A percentile compares a stretch with the other conserved stretches of the same genome.
These are phyloP conservation scores for Cosmorhoe ocellata DNA, from an alignment of 2,888 invertebrate species.

Conservation along the genomic window DNA sequence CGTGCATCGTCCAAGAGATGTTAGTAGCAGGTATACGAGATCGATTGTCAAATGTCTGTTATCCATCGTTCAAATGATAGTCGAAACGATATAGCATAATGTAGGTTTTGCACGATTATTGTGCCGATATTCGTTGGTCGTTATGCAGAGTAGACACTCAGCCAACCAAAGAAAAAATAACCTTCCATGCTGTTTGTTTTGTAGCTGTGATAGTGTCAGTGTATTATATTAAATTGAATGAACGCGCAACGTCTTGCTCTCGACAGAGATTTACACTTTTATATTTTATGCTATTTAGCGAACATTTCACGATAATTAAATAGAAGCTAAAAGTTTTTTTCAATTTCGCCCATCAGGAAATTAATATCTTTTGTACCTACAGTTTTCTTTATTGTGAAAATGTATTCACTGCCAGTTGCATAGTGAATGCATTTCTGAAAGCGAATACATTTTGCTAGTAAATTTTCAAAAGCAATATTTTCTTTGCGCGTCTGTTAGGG, in stretches of 20 bases:
- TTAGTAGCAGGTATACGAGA: too few species aligned
- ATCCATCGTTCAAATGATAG: too few species aligned
- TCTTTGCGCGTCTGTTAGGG: constrained; percentile 5
- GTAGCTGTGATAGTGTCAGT: constrained; percentile 6
- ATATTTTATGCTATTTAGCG: background rate
- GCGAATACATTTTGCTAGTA: constrained; percentile 5
- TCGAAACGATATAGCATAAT: too few species aligned
- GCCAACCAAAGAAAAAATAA: too few species aligned
- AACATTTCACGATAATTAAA: background rate
- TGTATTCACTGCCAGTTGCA: background rate
- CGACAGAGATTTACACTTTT: constrained; percentile 17
- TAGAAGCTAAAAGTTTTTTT: too few species aligned
- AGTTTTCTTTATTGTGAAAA: background rate
- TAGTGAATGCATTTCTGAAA: constrained; percentile 1
- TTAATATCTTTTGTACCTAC: too few species aligned
- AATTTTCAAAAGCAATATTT: constrained; percentile 16
- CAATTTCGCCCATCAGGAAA: too few species aligned
- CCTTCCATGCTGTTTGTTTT: background rate
- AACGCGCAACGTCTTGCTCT: constrained; percentile 18
- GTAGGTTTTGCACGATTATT: too few species aligned
- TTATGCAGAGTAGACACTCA: too few species aligned
- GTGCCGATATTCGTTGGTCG: too few species aligned
- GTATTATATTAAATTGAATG: constrained; percentile 25
- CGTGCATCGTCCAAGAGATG: too few species aligned
- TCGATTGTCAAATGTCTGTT: too few species aligned